Base-by-base conservation (phyloP, 2,888 invertebrate genomes). In the Altica lythri region DNA sequence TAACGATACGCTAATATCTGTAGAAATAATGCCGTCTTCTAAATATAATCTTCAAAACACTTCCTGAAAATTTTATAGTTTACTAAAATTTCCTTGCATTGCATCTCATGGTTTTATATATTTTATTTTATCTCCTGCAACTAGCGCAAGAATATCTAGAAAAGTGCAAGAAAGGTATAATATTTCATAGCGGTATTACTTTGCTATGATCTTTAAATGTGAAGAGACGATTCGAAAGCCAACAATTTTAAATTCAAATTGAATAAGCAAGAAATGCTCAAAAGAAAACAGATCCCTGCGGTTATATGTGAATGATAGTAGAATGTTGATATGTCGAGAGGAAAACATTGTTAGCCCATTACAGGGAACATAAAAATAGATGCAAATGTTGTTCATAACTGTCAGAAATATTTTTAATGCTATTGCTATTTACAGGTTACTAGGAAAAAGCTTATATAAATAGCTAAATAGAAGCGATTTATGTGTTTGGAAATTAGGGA, bases 221-320 rank as follows among this genome's bases (percentile, higher is more conserved):
- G 49, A 49, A 49, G 42, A 49, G 40, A 49, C 40, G 40, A 49
- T 49, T 40, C 25, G 13, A 19, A 49, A 49, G 18, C 40, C 49
- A 40, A 40, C 49, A 49, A 49, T 49, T 47, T 40, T 16, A 40
- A 49, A 30, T 40, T 12, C 32, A 42, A 49, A 49, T 40, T n/a
- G 18, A 29, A 19, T 19, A 49, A 12, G 42, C 32, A 19, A 42
- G 30, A 42, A 49, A 34, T 32, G 14, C 49, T 19, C 19, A 18
- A 49, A 49, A 40, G 40, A 16, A 32, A 38, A 22, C 34, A 19
- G 12, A 40, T 38, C 38, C 38, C 30, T 19, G 3, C 14, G 40
- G 30, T 38, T 19, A 34, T 13, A 22, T 13, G 18, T 30, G 48
- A 40, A 40, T 29, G 27, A 25, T 37, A 46, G 38, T 38, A 12